Evolutionary conservation across 2,113 vertebrate genomes (phyloP).

Genomic region (Rhea americana): DNA sequence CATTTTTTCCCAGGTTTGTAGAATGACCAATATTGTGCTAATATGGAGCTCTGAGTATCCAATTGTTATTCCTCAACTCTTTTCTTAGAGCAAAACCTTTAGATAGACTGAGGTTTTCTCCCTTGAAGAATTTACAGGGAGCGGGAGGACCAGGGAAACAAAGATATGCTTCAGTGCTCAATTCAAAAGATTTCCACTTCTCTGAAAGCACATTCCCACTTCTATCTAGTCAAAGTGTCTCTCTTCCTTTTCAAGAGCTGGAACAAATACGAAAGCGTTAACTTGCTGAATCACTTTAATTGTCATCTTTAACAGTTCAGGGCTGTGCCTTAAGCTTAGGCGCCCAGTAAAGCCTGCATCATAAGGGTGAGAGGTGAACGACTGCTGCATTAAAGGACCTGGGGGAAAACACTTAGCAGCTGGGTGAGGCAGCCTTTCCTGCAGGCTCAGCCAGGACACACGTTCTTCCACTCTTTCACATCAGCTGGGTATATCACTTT

Average conservation of each 20-base stretch:
- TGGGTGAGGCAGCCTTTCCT: too few species aligned
- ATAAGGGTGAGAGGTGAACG: background rate
- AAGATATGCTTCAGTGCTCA: background rate
- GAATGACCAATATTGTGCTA: background rate
- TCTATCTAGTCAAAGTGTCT: slow-evolving; percentile 34
- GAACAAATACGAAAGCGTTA: slow-evolving; percentile 57
- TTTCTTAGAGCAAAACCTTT: background rate
- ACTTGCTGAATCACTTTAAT: slow-evolving; percentile 27
- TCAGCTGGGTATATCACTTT: too few species aligned
- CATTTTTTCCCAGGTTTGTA: background rate
- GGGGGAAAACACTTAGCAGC: background rate
- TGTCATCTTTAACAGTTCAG: background rate
- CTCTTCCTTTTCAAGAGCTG: background rate
- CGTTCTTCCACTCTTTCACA: too few species aligned
- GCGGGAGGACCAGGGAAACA: background rate
- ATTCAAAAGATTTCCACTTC: slow-evolving; percentile 45
- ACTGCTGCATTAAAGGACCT: background rate
- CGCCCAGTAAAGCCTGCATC: rapidly evolving
- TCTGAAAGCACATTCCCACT: background rate
- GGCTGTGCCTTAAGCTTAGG: background rate
- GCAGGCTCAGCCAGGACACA: too few species aligned
- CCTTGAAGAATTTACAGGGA: background rate
- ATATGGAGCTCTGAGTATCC: background rate
- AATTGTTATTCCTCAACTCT: background rate
- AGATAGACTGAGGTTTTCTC: background rate